phyloP scores from a whole-genome alignment of 2,797 vertebrate species.

The Chiroxiphia lanceolata region DNA sequence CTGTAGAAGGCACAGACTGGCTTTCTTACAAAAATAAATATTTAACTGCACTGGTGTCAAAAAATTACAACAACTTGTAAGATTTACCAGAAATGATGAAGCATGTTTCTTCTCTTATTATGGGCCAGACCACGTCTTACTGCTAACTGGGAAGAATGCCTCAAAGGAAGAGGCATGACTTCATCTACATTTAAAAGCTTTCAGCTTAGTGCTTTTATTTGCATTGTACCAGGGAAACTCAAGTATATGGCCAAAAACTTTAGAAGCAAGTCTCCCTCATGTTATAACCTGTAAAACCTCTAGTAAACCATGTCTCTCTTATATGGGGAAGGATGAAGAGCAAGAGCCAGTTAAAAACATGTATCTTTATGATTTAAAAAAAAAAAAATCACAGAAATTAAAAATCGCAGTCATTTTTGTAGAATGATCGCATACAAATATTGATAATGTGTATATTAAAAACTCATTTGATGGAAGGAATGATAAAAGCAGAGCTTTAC shows the following conservation, averaged over 20 bases:
- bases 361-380: not conserved
- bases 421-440: not conserved
- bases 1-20: not conserved
- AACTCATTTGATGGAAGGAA: not conserved
- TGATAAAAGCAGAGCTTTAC: not conserved
- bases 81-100: conserved; percentile 47
- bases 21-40: conserved; percentile 23
- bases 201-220: conserved; percentile 25
- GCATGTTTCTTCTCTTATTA: not conserved
- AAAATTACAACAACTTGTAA: not conserved
- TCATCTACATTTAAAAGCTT: conserved; percentile 33
- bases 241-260: not conserved
- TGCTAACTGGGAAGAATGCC: conserved; percentile 19
- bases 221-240: not conserved
- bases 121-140: not conserved
- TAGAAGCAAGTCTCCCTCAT: not conserved
- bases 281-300: not conserved
- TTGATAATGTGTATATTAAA: not conserved
- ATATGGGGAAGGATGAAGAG: not conserved
- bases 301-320: not conserved
- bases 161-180: conserved; percentile 20
- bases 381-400: not conserved
- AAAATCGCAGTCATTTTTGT: not conserved
- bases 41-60: conserved; percentile 11
- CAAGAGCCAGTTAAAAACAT: not conserved